Percentiles rank a stretch among this genome's conserved stretches.
Evolutionary conservation across 1,140 invertebrate species (phyloP).

Genomic region (Leptonema lineaticorne): DNA sequence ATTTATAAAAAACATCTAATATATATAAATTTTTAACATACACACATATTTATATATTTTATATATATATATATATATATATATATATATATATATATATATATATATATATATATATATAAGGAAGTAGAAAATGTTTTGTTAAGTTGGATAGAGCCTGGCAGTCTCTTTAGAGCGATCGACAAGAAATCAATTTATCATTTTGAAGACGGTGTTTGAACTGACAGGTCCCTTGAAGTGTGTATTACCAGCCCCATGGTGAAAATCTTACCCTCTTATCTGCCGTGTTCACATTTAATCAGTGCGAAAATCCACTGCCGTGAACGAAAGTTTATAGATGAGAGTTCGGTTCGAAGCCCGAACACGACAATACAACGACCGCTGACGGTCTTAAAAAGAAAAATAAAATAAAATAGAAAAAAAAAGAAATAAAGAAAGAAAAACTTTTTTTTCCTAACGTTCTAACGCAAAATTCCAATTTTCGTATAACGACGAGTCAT

Average conservation of each 20-base stretch:
- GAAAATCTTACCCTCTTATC: background rate
- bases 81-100: background rate
- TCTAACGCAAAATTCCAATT: too few species aligned
- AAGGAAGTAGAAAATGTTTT: constrained; percentile 8
- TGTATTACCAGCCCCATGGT: constrained; percentile 1
- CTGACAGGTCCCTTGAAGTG: constrained; percentile 25
- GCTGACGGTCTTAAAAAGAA: too few species aligned
- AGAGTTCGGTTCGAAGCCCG: too few species aligned
- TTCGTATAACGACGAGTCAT: too few species aligned
- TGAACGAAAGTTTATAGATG: constrained; percentile 6
- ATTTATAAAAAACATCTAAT: too few species aligned
- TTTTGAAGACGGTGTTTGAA: constrained; percentile 34
- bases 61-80: background rate
- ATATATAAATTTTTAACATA: too few species aligned
- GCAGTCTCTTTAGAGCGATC: constrained; percentile 13
- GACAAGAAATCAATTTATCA: constrained; percentile 38
- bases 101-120: background rate
- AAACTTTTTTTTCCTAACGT: too few species aligned
- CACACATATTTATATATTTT: too few species aligned
- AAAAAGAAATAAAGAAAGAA: too few species aligned
- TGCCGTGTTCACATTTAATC: constrained; percentile 11
- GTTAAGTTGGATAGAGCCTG: background rate
- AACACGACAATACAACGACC: too few species aligned
- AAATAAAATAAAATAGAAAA: too few species aligned
- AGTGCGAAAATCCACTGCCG: constrained; percentile 7